Evolutionary conservation across 2,888 invertebrate species (phyloP).

Genomic region (Tetranychus piercei): DNA sequence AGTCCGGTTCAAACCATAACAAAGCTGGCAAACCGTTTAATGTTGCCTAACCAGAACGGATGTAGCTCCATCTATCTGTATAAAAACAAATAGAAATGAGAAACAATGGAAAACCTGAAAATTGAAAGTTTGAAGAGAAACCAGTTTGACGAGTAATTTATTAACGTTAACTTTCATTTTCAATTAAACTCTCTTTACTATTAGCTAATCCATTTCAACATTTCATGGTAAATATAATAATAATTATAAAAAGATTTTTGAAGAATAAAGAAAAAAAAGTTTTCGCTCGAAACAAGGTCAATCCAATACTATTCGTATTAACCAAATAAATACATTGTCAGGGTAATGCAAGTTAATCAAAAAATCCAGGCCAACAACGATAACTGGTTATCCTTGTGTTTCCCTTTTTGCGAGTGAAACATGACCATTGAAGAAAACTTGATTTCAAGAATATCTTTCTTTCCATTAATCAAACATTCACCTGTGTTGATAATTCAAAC

Average conservation of each 20-base stretch:
- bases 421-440: no score
- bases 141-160: background rate
- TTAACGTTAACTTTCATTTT: background rate
- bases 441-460: no score
- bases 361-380: background rate
- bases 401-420: background rate
- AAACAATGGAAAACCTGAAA: background rate
- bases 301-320: background rate
- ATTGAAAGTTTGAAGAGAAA: background rate
- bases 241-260: no score
- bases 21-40: background rate
- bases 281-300: background rate
- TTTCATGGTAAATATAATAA: no score
- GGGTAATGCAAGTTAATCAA: background rate
- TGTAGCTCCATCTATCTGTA: background rate
- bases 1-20: background rate
- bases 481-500: no score
- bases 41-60: no score
- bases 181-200: background rate
- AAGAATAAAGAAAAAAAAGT: background rate
- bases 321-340: background rate
- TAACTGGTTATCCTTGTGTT: background rate
- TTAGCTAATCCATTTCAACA: no score
- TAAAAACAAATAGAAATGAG: background rate
- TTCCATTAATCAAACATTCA: no score